phyloP scores from a whole-genome alignment of 2,113 vertebrate species.

The Rhynchomys soricoides region DNA sequence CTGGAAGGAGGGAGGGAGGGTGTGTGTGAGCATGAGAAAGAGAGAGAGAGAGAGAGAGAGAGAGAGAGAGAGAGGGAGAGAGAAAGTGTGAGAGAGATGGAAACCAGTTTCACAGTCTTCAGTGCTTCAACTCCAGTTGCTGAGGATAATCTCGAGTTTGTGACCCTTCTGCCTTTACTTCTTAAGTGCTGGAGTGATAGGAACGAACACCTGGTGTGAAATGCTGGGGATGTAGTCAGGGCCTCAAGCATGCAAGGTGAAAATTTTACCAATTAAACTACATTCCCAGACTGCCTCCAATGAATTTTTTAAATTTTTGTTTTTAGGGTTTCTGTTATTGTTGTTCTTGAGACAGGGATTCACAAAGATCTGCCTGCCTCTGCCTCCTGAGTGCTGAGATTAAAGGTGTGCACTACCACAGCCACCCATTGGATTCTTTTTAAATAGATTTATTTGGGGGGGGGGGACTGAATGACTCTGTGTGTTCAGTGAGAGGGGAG shows the following conservation, averaged over 20 bases:
- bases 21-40: too few relatives aligned
- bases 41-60: too few relatives aligned
- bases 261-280: background rate
- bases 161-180: background rate
- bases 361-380: background rate
- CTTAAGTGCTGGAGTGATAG: background rate
- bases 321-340: background rate
- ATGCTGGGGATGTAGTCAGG: background rate
- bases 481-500: too few relatives aligned
- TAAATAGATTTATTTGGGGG: background rate
- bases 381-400: background rate
- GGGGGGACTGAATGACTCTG: too few relatives aligned
- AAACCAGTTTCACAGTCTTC: background rate
- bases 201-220: background rate
- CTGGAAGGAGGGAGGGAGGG: background rate
- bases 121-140: background rate
- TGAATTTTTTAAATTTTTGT: background rate
- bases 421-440: background rate
- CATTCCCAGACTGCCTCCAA: background rate
- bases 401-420: background rate
- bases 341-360: background rate
- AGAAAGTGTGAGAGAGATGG: too few relatives aligned
- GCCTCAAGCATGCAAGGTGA: background rate
- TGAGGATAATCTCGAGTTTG: background rate
- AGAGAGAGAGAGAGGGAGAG: too few relatives aligned